These are phyloP conservation scores for Yponomeuta malinellus DNA, from an alignment of 2,888 invertebrate genomes.

Conservation along the genomic window DNA sequence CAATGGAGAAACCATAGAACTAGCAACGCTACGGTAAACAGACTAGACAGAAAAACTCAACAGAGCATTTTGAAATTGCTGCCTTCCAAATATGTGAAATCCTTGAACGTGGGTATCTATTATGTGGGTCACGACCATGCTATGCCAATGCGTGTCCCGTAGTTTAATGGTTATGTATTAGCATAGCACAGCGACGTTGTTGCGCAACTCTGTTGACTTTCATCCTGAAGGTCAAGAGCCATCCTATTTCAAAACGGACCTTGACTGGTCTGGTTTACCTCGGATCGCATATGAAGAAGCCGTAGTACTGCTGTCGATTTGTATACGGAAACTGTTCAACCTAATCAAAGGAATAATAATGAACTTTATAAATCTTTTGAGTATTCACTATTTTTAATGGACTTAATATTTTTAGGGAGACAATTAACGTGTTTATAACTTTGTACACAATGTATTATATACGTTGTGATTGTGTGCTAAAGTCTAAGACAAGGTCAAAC, in stretches of 20 bases:
- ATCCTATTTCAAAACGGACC: constrained; percentile 75
- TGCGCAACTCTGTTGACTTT: constrained; percentile 73
- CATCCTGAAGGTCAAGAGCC: constrained; percentile 75
- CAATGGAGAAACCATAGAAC: not conserved
- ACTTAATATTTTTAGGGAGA: not conserved
- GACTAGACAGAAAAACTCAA: not conserved
- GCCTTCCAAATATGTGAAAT: constrained; percentile 73
- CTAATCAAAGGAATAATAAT: constrained; percentile 56
- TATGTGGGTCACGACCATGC: constrained; percentile 68
- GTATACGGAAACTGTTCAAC: constrained; percentile 63
- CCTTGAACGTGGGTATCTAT: constrained; percentile 57
- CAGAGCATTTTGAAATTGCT: constrained; percentile 58
- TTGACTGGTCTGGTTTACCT: constrained; percentile 70
- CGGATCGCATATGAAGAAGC: constrained; percentile 47
- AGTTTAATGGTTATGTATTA: constrained; percentile 53
- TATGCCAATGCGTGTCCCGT: constrained; percentile 60
- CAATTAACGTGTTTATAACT: not conserved
- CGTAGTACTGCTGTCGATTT: constrained; percentile 32
- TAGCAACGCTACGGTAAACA: not conserved
- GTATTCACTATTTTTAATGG: not conserved
- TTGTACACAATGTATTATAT: not conserved
- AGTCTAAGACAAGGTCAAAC: constrained; percentile 54
- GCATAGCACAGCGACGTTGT: constrained; percentile 59
- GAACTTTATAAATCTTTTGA: not conserved
- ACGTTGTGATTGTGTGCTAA: not conserved